Base-by-base conservation (phyloP, 2,113 vertebrate genomes). In the Nycticorax nycticorax region DNA sequence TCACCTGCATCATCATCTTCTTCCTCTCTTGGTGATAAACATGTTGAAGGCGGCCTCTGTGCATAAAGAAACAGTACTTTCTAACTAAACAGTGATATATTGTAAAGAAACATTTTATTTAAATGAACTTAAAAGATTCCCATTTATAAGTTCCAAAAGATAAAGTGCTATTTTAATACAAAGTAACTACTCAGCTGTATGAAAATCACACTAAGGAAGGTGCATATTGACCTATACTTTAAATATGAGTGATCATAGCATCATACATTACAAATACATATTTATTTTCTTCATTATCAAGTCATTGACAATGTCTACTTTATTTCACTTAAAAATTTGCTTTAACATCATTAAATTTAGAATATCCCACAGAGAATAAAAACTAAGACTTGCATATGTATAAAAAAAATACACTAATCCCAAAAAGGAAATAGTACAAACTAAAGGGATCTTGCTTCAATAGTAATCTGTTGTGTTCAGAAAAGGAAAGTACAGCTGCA, bases 1-100 rank as follows among this genome's bases (percentile, higher is more conserved):
- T 99, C 98, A 62, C 95, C 97, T 91, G 98, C 98, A 6, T 99
- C 99, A 11, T 99, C 99, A 41, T 99, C 99, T 21, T 98, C 98
- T 59, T 98, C 98, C 85, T 98, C 98, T 74, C 98, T 97, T 93
- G 92, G 86, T 74, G 98, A 97, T 10, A 98, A 89, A 92, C 98
- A 97, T 33, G 98, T 98, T 66, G 99, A 98, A 78, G 98, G 97
- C 33, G 98, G 98, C 66, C 98, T 98, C 99, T 99, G 97, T 77
- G 21, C 53, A 84, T n/a, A 92, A 88, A 93, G 59, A 83, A 92
- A 72, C 3, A 84, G 53, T 17, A 93, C 32, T 78, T 93, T 57
- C n/a, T 74, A 86, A 90, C 79, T 83, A 94, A 92, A 78, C 26
- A 20, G 4, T n/a, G 32, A 73, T 28, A 55, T 2, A 52, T 6